Evolutionary conservation across 2,797 vertebrate species (phyloP), one percentile per base, ranked within the genome.

Genomic region (Karalla daura): DNA sequence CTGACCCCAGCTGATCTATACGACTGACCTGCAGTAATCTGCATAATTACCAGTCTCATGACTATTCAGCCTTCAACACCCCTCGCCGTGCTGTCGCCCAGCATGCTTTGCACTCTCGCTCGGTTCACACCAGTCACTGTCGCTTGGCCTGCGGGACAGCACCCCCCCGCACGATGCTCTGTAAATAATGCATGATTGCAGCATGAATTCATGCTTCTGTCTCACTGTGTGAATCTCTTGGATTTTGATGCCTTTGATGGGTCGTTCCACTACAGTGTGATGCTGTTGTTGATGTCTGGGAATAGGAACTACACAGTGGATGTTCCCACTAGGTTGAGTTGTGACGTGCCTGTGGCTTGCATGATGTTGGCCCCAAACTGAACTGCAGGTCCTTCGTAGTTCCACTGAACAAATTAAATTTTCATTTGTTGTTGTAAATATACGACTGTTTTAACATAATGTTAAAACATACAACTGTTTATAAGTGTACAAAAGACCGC

Each of bases 111-210:
- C 28, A 25, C 44, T 39, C 14, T 36, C 21, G 32, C 43, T 43
- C 55, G 49, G 21, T 32, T 44, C 33, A 61, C 66, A 5, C 41
- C 36, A 12, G 23, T 51, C 53, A 59, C 53, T 62, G 10, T 46
- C 32, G 24, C n/a, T 30, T 28, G n/a, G n/a, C n/a, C n/a, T n/a
- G n/a, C n/a, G n/a, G n/a, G n/a, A n/a, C n/a, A n/a, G n/a, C n/a
- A n/a, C n/a, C n/a, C n/a, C n/a, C n/a, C n/a, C n/a, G n/a, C n/a
- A n/a, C n/a, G n/a, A n/a, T 37, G 37, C 37, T 54, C 60, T 62
- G 35, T 78, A 35, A 86, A 82, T 83, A 61, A 74, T 71, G 73
- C 20, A 75, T 63, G 49, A 66, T 39, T 28, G 30, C 24, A 59
- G 58, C 30, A 24, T 47, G 9, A 37, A 43, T 59, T 58, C 46